These are phyloP conservation scores for Octodon degus DNA, from an alignment of 2,113 vertebrate species.

Conservation along the genomic window DNA sequence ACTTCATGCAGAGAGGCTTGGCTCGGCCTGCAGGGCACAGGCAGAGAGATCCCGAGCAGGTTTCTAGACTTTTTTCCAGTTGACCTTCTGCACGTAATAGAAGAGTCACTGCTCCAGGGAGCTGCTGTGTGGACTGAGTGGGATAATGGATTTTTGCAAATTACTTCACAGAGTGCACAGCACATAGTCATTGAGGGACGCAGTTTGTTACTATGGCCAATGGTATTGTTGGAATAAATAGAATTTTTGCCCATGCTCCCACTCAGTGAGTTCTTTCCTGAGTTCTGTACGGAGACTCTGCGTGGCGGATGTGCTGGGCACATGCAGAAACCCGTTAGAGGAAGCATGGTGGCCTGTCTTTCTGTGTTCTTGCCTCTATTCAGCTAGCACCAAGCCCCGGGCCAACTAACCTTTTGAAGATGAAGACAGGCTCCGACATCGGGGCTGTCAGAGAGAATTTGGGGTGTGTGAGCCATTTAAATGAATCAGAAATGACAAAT, in stretches of 20 bases:
- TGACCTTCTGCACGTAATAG: background rate
- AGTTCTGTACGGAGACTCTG: background rate
- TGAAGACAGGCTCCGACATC: constrained; percentile 75
- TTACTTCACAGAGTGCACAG: background rate
- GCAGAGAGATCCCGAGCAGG: background rate
- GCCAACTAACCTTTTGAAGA: constrained; percentile 81
- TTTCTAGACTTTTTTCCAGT: constrained; percentile 7
- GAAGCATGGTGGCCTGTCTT: constrained; percentile 49
- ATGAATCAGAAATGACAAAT: constrained; percentile 81
- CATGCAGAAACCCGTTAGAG: constrained; percentile 12
- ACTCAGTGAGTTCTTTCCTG: background rate
- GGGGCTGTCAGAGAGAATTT: constrained; percentile 82
- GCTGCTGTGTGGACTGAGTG: background rate
- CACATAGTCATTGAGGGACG: background rate
- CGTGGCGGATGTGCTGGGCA: background rate
- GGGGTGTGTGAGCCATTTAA: constrained; percentile 80
- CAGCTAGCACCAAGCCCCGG: constrained; percentile 79
- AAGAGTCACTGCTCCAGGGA: background rate
- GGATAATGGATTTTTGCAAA: background rate
- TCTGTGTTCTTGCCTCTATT: constrained; percentile 75
- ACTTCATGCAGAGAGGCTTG: background rate
- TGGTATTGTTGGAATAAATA: background rate
- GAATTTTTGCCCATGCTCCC: background rate
- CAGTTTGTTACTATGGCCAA: background rate
- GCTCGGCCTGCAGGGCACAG: background rate